These are phyloP conservation scores for Pteronura brasiliensis DNA, from an alignment of 2,113 vertebrate genomes.

Conservation along the genomic window DNA sequence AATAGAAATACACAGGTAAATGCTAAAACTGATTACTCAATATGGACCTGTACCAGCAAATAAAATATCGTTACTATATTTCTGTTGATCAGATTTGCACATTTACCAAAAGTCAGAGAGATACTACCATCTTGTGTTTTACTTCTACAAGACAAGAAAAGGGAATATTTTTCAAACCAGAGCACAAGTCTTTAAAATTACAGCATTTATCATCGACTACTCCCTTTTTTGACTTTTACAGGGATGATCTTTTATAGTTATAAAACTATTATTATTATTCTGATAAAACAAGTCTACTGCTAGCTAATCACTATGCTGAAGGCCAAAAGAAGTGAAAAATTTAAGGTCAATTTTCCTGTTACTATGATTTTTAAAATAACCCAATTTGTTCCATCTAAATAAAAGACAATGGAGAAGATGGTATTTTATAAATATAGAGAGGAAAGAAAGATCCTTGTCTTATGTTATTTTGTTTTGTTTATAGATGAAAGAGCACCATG, in stretches of 20 bases:
- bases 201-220: not conserved
- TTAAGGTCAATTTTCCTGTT: constrained; percentile 13
- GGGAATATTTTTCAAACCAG: not conserved
- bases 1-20: not conserved
- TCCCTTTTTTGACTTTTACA: not conserved
- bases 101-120: not conserved
- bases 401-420: not conserved
- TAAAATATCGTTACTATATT: not conserved
- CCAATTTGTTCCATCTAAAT: not conserved
- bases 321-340: not conserved
- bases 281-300: not conserved
- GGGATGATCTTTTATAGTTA: not conserved
- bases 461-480: not conserved
- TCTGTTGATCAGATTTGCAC: not conserved
- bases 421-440: not conserved
- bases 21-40: not conserved
- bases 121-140: not conserved
- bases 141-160: not conserved
- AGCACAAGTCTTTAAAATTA: not conserved
- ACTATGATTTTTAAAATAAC: not conserved
- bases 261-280: not conserved
- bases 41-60: not conserved
- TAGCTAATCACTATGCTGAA: not conserved
- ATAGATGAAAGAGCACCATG: not conserved
- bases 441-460: not conserved